These are phyloP conservation scores for Babylonia areolata DNA, from an alignment of 1,140 invertebrate genomes.

Conservation along the genomic window DNA sequence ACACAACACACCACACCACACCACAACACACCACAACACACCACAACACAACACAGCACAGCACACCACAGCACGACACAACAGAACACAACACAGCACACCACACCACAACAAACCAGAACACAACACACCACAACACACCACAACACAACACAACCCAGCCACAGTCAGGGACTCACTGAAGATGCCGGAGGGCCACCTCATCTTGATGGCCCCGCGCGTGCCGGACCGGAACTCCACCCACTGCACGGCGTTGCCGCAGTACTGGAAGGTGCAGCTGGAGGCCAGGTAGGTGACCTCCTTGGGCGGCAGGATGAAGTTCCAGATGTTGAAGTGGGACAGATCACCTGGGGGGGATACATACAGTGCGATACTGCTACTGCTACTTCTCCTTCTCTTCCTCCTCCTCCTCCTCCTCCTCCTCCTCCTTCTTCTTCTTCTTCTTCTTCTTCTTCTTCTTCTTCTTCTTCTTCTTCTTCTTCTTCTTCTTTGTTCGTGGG, in stretches of 20 bases:
- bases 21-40: neutral
- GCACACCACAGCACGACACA: neutral
- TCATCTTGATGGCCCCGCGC: conserved; percentile 71
- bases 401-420: too few relatives aligned
- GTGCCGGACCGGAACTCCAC: conserved; percentile 75
- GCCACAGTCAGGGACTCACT: conserved; percentile 53
- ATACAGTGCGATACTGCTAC: neutral
- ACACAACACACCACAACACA: neutral
- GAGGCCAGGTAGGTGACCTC: conserved; percentile 53
- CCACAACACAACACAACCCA: too few relatives aligned
- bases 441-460: too few relatives aligned
- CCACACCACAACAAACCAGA: neutral
- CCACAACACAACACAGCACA: neutral
- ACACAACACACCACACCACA: neutral
- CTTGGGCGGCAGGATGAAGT: conserved; percentile 53
- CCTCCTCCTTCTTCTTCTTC: too few relatives aligned
- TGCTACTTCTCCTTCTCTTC: too few relatives aligned
- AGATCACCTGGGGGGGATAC: conserved; percentile 56
- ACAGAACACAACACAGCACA: neutral
- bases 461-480: too few relatives aligned
- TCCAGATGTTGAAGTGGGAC: conserved; percentile 75
- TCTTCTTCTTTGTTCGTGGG: too few relatives aligned
- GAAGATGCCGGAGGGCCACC: conserved; percentile 75
- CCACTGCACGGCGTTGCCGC: conserved; percentile 76
- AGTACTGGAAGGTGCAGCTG: conserved; percentile 74